Evolutionary conservation across 2,797 vertebrate genomes (phyloP), one percentile per base, ranked within the genome.

Genomic region (Phrynocephalus vlangalii): DNA sequence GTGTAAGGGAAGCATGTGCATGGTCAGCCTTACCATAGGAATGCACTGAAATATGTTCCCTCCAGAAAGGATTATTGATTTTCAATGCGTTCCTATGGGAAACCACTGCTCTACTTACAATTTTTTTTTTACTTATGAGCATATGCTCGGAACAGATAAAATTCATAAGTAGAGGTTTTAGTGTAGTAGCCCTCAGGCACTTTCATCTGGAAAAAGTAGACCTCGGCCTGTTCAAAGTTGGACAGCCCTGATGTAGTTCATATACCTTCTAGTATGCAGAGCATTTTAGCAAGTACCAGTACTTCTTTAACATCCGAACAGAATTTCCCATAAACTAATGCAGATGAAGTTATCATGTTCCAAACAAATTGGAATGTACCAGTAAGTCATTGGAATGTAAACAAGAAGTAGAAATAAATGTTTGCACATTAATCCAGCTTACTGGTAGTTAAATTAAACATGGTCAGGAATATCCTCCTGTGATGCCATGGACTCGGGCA

Each of bases 371-470:
- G 38, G 38, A 44, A 44, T 44, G 38, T 44, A 44, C 38, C n/a
- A 79, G 3, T 88, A 79, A 84, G 15, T 7, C 73, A 83, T 7
- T 11, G 66, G 13, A 79, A 82, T 86, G 5, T n/a, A 90, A 9
- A 89, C 0, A 33, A 84, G 88, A 88, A 87, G 87, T 60, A 79
- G 10, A 87, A 83, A 83, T 6, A 73, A 75, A 20, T 78, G 76
- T 44, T 87, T 7, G 48, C 72, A 1, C 0, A 44, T 82, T 9
- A 82, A 87, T 4, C 89, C 1, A 6, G 1, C 86, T 10, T 85
- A 82, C 33, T 2, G 82, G 30, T 2, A 5, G 50, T 81, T 73
- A 80, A 3, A 71, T 30, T 56, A 78, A 78, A 83, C 63, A 81
- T 24, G 10, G 56, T 89, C 56, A 26, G 82, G 68, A 85, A 16